Evolutionary conservation across 2,113 vertebrate species (phyloP), one percentile per base, ranked within the genome.

Genomic region (Scophthalmus maximus): DNA sequence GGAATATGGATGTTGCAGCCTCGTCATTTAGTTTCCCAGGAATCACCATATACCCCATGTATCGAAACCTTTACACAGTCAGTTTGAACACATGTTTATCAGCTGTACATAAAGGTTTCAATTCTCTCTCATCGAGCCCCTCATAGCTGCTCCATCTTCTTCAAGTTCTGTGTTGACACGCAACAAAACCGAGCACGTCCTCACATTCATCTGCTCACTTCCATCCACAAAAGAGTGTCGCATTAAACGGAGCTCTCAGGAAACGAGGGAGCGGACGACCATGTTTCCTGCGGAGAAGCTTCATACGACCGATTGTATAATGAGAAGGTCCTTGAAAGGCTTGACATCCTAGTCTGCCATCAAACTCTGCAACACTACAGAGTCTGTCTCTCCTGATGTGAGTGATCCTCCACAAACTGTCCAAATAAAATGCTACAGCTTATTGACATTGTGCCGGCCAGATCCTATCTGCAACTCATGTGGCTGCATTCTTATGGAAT

Each of bases 241-340:
- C 7, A 11, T 38, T 15, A 38, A 40, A 55, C 4, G 30, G 29
- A 8, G 14, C 6, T 17, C 29, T 51, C 25, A 55, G 34, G 36
- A 44, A 56, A 27, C 11, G 0, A 40, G 23, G 30, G 8, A 15
- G 27, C 2, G 5, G 29, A 25, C 36, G 52, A 14, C 25, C 38
- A 14, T 46, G 42, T 46, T 42, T 50, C 26, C 34, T 38, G 18
- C 23, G 15, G 27, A 27, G 14, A 18, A 5, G 17, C 14, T 34
- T 76, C 32, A 61, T 49, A 32, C 22, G 50, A 36, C 40, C 32
- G 2, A 22, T 61, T 57, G 50, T 52, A 34, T 66, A 22, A 79
- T 46, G 30, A 18, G 27, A 44, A 44, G 0, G 26, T 32, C 49
- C 46, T 72, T 56, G 57, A 59, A 34, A 56, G n/a, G 20, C n/a